A percentile compares a stretch with the other conserved stretches of the same genome.
Conservation (phyloP, 2,888 invertebrate species). For the Julus scandinavius region DNA sequence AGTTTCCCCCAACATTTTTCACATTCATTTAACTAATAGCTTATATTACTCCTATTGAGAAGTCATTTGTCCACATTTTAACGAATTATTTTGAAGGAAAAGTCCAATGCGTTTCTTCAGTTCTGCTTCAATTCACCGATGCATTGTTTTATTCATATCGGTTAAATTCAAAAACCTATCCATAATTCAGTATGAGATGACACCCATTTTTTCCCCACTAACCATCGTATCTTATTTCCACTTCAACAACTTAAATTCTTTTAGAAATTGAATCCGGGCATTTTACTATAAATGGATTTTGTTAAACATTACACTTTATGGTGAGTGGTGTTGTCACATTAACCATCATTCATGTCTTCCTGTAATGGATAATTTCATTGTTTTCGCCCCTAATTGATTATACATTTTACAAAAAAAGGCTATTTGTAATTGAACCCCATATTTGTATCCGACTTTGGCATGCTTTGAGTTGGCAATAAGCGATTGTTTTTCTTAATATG, state of each 20-base stretch:
- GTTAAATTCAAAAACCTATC: background rate
- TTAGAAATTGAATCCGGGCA: slow-evolving; percentile 2
- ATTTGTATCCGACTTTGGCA: background rate
- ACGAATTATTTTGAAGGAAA: background rate
- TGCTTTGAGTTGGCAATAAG: background rate
- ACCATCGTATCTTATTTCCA: slow-evolving; percentile 6
- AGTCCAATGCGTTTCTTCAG: background rate
- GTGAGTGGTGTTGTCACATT: slow-evolving; percentile 22
- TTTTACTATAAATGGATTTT: slow-evolving; percentile 29
- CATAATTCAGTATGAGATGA: background rate
- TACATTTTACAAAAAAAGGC: background rate
- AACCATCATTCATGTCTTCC: background rate
- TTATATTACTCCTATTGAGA: background rate
- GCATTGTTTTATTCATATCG: slow-evolving; percentile 7
- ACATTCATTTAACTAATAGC: background rate
- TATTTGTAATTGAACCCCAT: background rate
- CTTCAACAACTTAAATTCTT: background rate
- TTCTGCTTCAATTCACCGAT: background rate
- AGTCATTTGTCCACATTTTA: background rate
- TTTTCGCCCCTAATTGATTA: background rate
- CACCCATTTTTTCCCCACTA: background rate
- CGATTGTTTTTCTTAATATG: background rate
- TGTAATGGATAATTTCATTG: slow-evolving; percentile 45
- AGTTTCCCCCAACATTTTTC: background rate
- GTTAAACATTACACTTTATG: slow-evolving; percentile 36